Base-by-base conservation (phyloP, 2,113 vertebrate genomes). In the Hippocampus barbouri region DNA sequence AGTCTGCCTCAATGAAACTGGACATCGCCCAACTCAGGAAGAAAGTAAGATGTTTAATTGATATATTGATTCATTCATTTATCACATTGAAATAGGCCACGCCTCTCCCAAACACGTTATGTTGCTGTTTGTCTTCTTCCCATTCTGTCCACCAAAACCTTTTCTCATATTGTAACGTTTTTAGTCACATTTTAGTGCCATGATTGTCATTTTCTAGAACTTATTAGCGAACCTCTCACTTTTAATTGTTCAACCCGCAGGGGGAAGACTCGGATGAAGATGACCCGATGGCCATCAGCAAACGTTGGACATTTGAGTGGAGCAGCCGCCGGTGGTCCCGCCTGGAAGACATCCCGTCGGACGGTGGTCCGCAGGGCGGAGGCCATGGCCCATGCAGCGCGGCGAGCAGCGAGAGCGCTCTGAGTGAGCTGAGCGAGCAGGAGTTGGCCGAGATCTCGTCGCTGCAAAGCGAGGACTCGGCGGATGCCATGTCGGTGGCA, bases 1-100 rank as follows among this genome's bases (percentile, higher is more conserved):
- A 96, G 93, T 98, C 96, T 82, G 94, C 96, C 91, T 97, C 97
- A 88, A 97, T 98, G 97, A 99, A 98, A 94, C 94, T 99, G 86
- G 97, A 99, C 87, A 93, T 98, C 89, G 95, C 93, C 92, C 93
- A 96, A 84, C 94, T 94, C 88, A 97, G 93, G 87, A 99, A 96
- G 93, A 98, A 96, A 93, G 97, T 97, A 93, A 94, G 94, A 79
- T 47, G 16, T n/a, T 4, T 41, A 5, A 23, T 38, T 61, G 5
- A 18, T 61, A 18, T 1, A 7, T 61, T 61, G 3, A 6, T 0
- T 34, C 30, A 34, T 34, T 61, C 7, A 6, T 49, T 49, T 49
- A 53, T 53, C 5, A 21, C 16, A 1, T n/a, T 53, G 30, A 34
- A 34, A 15, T 14, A 21, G 7, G 7, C 3, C 51, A 8, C 7